These are phyloP conservation scores for Syrmaticus mikado DNA, from an alignment of 2,113 vertebrate species.

Conservation along the genomic window DNA sequence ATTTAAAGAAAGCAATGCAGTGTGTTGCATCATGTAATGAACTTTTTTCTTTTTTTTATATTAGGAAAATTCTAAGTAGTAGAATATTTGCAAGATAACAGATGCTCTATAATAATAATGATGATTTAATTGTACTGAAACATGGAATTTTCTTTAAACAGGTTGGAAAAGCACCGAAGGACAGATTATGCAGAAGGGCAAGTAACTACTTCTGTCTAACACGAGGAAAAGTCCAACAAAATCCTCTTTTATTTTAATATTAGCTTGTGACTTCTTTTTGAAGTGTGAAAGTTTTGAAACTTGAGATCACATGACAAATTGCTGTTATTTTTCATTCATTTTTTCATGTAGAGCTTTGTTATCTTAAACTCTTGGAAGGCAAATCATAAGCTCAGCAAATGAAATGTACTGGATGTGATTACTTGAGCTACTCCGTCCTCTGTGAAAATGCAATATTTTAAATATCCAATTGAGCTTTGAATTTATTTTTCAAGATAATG, in stretches of 20 bases:
- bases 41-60: background rate
- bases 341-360: background rate
- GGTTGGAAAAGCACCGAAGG: constrained; percentile 98
- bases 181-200: constrained; percentile 93
- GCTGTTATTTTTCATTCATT: background rate
- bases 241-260: background rate
- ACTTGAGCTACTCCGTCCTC: background rate
- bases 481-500: background rate
- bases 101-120: background rate
- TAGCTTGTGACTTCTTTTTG: background rate
- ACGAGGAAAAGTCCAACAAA: background rate
- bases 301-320: background rate
- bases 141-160: constrained; percentile 37
- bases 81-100: background rate
- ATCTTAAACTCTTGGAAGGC: background rate
- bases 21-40: background rate
- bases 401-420: background rate
- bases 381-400: background rate
- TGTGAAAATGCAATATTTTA: background rate
- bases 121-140: background rate
- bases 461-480: background rate
- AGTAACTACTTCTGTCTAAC: constrained; percentile 54
- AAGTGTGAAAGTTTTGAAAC: background rate
- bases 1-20: background rate
- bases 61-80: background rate